Conservation (phyloP, 1,140 invertebrate genomes). For the Diprion similis region DNA sequence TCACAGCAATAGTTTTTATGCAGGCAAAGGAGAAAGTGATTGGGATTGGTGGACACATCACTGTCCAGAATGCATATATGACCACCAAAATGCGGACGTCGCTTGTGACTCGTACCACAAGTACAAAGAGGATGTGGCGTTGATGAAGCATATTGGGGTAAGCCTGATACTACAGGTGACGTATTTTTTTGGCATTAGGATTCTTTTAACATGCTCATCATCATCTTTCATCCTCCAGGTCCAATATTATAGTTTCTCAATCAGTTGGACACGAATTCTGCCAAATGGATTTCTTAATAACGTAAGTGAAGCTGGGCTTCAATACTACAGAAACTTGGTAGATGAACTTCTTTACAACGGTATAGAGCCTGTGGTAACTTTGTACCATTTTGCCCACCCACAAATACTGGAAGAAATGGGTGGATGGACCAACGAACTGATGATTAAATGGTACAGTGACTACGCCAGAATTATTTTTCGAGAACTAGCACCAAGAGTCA, state of each 20-base stretch:
- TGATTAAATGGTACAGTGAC: slow-evolving; percentile 64
- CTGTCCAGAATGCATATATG: slow-evolving; percentile 39
- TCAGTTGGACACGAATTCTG: slow-evolving; percentile 37
- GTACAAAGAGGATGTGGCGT: slow-evolving; percentile 69
- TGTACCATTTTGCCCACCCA: slow-evolving; percentile 74
- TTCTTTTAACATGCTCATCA: not conserved
- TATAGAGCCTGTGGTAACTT: slow-evolving; percentile 70
- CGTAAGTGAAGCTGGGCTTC: slow-evolving; percentile 63
- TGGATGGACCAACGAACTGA: slow-evolving; percentile 66
- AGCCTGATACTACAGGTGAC: slow-evolving; percentile 16
- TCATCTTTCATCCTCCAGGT: slow-evolving; percentile 35
- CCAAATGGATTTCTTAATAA: slow-evolving; percentile 28
- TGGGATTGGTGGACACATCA: slow-evolving; percentile 44
- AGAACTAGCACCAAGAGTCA: slow-evolving; percentile 40
- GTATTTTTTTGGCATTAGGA: not conserved
- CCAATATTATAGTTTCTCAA: slow-evolving; percentile 54
- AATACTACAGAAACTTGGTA: slow-evolving; percentile 72
- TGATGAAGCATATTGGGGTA: slow-evolving; percentile 65
- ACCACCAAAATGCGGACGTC: slow-evolving; percentile 61
- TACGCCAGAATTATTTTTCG: slow-evolving; percentile 65
- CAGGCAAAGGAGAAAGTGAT: slow-evolving; percentile 50
- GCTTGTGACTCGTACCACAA: slow-evolving; percentile 73
- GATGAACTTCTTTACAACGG: slow-evolving; percentile 63
- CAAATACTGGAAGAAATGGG: slow-evolving; percentile 68
- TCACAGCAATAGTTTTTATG: not conserved